Percentiles rank a stretch among this genome's conserved stretches.
phyloP scores from a whole-genome alignment of 2,888 invertebrate species.

The Thera obeliscata region DNA sequence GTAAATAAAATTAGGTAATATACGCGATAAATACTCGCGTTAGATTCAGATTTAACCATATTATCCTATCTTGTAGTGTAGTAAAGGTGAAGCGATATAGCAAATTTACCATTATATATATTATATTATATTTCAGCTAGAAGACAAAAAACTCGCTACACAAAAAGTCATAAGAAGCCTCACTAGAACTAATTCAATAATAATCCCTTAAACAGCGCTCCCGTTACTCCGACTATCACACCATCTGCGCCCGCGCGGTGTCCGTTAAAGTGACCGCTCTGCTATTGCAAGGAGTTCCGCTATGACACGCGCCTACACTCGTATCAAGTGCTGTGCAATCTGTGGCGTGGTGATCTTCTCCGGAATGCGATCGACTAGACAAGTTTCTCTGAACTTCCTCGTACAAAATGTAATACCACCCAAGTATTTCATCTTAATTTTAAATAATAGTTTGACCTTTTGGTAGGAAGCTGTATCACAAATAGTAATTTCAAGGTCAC shows the following conservation, averaged over 20 bases:
- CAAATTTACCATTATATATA: background rate
- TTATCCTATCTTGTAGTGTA: too few relatives aligned
- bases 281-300: constrained; percentile 29
- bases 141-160: background rate
- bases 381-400: constrained; percentile 16
- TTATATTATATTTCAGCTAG: background rate
- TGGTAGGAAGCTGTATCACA: background rate
- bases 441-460: background rate
- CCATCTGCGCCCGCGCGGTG: constrained; percentile 19
- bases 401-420: background rate
- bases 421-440: background rate
- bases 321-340: constrained; percentile 7
- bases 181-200: constrained; percentile 32
- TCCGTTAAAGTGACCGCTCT: constrained; percentile 35
- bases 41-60: too few relatives aligned
- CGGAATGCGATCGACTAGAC: constrained; percentile 24
- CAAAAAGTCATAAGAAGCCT: constrained; percentile 7
- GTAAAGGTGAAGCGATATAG: background rate
- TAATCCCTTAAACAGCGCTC: constrained; percentile 19
- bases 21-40: too few relatives aligned
- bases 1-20: too few relatives aligned
- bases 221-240: constrained; percentile 22
- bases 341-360: constrained; percentile 20
- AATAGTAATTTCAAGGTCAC: background rate
- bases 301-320: constrained; percentile 26